Base-by-base conservation (phyloP, 1,140 invertebrate species). In the Listronotus bonariensis region DNA sequence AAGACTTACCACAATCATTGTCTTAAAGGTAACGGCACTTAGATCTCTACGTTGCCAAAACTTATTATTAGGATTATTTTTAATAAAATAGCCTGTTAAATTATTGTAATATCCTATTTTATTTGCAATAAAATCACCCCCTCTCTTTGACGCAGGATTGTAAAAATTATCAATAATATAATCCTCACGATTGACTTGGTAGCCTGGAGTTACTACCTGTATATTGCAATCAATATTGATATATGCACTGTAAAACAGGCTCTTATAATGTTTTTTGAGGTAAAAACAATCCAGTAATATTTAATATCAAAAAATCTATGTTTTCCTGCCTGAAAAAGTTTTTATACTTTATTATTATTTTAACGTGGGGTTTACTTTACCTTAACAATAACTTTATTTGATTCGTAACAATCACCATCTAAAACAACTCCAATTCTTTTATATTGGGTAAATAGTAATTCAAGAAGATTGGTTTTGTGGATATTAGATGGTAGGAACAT, bases 251-350 rank as follows among this genome's bases (percentile, higher is more conserved):
- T 49, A 18, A 49, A 49, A 49, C 1, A 49, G n/a, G 20, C 8
- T 10, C n/a, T 9, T 20, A 12, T 49, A 49, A 10, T 49, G 7
- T 10, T 18, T n/a, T 15, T 8, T 12, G 17, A 49, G 1, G 46
- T 49, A 49, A 49, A 49, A 20, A 49, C 26, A 49, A 49, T 26
- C 46, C 46, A 49, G 20, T 49, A 20, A 31, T 49, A 49, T 26
- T 49, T 49, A 15, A 49, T n/a, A 17, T 49, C 46, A n/a, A 49
- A 49, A n/a, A n/a, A 18, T 49, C 20, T 31, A 8, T 49, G 15
- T 10, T 20, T n/a, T 6, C 46, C 46, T 18, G 14, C 9, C 46
- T 49, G 26, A 49, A 49, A 49, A 18, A 31, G 10, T 26, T 26
- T 26, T 26, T 26, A 20, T 26, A 49, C 7, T 12, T 41, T 7